Percentiles rank a stretch among this genome's conserved stretches.
These are phyloP conservation scores for Drosophila austrosaltans DNA, from an alignment of 2,888 invertebrate species.

Conservation along the genomic window DNA sequence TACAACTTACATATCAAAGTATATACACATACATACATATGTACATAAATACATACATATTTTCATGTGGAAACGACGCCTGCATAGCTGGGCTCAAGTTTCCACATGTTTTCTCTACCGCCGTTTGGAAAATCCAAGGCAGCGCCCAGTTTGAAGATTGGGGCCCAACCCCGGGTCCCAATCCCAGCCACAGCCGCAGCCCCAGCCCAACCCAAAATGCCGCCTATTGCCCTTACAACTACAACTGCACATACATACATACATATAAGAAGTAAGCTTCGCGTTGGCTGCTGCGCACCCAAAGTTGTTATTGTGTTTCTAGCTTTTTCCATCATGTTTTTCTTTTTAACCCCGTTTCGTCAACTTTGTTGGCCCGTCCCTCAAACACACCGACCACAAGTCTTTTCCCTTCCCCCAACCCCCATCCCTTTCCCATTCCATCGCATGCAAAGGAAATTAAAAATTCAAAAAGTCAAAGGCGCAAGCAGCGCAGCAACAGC, in stretches of 20 bases:
- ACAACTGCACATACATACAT: conserved; percentile 36
- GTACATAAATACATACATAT: background rate
- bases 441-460: conserved; percentile 76
- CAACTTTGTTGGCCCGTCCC: conserved; percentile 64
- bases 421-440: conserved; percentile 27
- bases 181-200: background rate
- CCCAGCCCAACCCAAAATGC: conserved; percentile 66
- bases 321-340: conserved; percentile 76
- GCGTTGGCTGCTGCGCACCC: conserved; percentile 64
- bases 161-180: conserved; percentile 48
- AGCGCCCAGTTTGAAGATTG: conserved; percentile 19
- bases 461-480: conserved; percentile 78
- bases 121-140: conserved; percentile 58
- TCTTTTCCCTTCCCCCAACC: conserved; percentile 13
- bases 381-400: conserved; percentile 19
- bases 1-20: conserved; percentile 8
- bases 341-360: conserved; percentile 78
- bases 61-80: conserved; percentile 49
- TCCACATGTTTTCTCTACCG: conserved; percentile 75
- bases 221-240: conserved; percentile 73
- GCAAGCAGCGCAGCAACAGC: conserved; percentile 58
- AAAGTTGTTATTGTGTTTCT: conserved; percentile 62
- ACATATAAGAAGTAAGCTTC: conserved; percentile 29
- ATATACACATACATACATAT: background rate
- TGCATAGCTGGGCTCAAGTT: conserved; percentile 71